Evolutionary conservation across 2,113 vertebrate species (phyloP).

Genomic region (Engystomops pustulosus): DNA sequence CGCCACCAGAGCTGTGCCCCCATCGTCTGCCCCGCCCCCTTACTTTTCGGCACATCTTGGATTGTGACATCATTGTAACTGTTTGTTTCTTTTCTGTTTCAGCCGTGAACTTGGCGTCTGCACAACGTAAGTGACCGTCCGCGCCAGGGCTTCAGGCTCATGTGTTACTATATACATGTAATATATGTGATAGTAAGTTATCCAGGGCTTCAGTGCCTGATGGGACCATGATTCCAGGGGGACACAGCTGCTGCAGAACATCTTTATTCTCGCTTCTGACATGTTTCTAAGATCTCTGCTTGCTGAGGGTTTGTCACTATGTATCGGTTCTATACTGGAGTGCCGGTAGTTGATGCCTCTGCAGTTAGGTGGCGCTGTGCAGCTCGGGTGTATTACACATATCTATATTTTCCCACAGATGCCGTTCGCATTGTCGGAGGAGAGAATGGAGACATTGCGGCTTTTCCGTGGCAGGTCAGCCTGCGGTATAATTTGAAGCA

Average conservation of each 20-base stretch:
- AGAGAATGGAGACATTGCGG: not conserved
- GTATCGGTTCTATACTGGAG: not conserved
- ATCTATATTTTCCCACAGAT: not conserved
- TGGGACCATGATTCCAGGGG: not conserved
- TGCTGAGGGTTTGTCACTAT: not conserved
- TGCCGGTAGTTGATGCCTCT: too few species aligned
- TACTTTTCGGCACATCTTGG: too few species aligned
- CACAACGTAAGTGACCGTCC: constrained; percentile 27
- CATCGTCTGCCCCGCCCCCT: too few species aligned
- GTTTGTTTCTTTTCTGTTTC: constrained; percentile 5
- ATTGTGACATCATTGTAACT: not conserved
- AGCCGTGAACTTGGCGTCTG: not conserved
- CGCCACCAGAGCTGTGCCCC: too few species aligned
- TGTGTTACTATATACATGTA: too few species aligned
- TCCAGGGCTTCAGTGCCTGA: not conserved
- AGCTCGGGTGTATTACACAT: too few species aligned
- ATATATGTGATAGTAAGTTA: too few species aligned
- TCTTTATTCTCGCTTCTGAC: too few species aligned
- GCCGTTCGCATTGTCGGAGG: constrained; percentile 52
- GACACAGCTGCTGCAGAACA: not conserved
- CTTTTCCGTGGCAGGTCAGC: constrained; percentile 25
- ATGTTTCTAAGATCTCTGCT: not conserved
- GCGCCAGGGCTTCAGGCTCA: not conserved
- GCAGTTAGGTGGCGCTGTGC: too few species aligned
- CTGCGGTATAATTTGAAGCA: not conserved